Evolutionary conservation across 2,113 vertebrate genomes (phyloP), one percentile per base, ranked within the genome.

Genomic region (Polyodon spathula): DNA sequence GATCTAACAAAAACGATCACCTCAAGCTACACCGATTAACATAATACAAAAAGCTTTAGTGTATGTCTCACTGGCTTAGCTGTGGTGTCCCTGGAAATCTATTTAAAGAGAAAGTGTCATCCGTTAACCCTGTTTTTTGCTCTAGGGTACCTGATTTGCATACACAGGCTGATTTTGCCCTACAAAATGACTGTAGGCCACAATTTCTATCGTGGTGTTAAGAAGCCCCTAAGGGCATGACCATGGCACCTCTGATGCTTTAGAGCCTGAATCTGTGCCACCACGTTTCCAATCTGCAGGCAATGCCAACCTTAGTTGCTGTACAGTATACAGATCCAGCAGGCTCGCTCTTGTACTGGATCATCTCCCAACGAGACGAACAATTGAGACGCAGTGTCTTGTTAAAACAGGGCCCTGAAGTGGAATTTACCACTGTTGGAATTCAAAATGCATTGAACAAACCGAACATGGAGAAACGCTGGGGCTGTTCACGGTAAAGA

Each of bases 381-480:
- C 76, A 69, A 75, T 70, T 76, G 71, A n/a, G 15, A 50, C 12
- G 2, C 14, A 6, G 4, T 11, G 15, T 5, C 48, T 5, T 50
- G 8, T 50, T 50, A n/a, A n/a, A n/a, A 50, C 2, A 2, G 27
- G 48, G 48, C 48, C 11, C 15, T 10, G 48, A 50, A 68, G 63
- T 54, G 62, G 73, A 82, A 74, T 56, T 71, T 74, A 82, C 81
- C 72, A 66, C 67, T 72, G 80, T 76, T 76, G 73, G 80, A 73
- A 70, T 71, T 62, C 12, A n/a, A 50, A 50, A 44, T 44, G 42
- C 42, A 44, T 44, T 44, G 42, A 50, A 78, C 77, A 78, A 82
- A 80, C 78, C 68, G 62, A 80, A 68, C 7, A 77, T 76, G 73
- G 66, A 78, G 84, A 87, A 87, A 77, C 76, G 71, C 61, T 68